These are phyloP conservation scores for Tiaroga cobitis DNA, from an alignment of 2,797 vertebrate species.

Conservation along the genomic window DNA sequence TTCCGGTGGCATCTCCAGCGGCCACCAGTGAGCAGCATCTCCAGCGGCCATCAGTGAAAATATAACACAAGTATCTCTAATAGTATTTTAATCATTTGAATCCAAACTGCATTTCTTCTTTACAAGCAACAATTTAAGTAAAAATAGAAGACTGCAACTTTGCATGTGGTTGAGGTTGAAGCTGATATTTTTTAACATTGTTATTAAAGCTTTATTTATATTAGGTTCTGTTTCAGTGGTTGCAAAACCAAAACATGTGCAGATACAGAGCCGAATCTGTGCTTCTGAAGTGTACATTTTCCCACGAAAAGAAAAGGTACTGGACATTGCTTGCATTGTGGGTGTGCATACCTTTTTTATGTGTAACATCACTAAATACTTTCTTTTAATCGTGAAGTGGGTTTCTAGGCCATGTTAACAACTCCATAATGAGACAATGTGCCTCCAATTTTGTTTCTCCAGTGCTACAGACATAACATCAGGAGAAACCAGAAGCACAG, in stretches of 20 bases:
- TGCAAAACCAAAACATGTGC: too few species aligned
- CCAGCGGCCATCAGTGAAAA: too few species aligned
- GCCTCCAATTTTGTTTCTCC: neutral
- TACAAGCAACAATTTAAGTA: neutral
- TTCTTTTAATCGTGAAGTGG: neutral
- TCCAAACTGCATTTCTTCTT: neutral
- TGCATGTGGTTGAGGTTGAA: neutral
- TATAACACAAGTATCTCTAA: neutral
- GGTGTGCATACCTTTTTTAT: neutral
- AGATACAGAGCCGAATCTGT: neutral
- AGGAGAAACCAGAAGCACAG: neutral
- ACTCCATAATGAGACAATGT: neutral
- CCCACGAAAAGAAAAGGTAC: neutral
- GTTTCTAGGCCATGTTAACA: neutral
- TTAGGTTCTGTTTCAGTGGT: too few species aligned
- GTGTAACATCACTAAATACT: neutral
- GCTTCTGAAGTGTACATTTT: neutral
- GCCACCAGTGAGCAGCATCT: too few species aligned
- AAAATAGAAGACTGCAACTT: neutral
- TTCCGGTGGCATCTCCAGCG: too few species aligned
- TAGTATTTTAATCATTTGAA: neutral
- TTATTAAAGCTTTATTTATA: too few species aligned
- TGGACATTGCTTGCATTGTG: neutral
- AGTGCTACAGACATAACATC: neutral
- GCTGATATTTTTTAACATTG: too few species aligned